Conservation (phyloP, 2,797 vertebrate genomes). For the Lagodon rhomboides region DNA sequence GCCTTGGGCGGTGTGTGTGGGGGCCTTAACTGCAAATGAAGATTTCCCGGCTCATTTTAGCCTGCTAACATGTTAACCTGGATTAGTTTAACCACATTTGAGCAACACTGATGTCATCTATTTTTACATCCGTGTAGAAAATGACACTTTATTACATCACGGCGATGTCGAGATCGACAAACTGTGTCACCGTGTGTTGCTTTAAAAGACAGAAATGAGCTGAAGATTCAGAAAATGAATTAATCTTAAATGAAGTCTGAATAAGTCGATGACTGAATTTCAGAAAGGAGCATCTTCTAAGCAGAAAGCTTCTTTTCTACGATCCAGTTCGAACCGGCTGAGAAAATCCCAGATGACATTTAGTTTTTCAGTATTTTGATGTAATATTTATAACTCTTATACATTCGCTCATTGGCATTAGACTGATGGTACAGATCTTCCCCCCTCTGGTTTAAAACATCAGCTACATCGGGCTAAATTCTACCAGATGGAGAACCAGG, state of each 20-base stretch:
- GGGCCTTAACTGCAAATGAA: neutral
- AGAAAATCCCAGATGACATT: slow-evolving; percentile 26
- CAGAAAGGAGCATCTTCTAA: slow-evolving; percentile 20
- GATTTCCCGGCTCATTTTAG: neutral
- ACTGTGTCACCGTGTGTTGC: neutral
- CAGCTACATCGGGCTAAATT: neutral
- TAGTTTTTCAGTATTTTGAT: slow-evolving; percentile 9
- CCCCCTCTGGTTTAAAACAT: neutral
- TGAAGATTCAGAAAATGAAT: slow-evolving; percentile 16
- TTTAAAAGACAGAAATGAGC: slow-evolving; percentile 2
- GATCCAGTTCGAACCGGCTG: slow-evolving; percentile 29
- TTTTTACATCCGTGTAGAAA: no score
- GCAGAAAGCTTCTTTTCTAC: slow-evolving; percentile 21
- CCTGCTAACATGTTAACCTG: slow-evolving; percentile 12
- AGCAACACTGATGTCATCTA: no score
- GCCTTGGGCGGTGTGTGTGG: no score
- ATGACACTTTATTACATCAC: slow-evolving; percentile 10
- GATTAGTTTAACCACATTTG: neutral
- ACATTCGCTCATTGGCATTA: neutral
- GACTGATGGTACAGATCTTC: slow-evolving; percentile 7
- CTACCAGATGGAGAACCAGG: slow-evolving; percentile 3
- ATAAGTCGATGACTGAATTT: slow-evolving; percentile 27
- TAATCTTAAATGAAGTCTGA: slow-evolving; percentile 9
- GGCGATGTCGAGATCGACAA: slow-evolving; percentile 18
- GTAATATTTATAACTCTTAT: slow-evolving; percentile 28